Base-by-base conservation (phyloP, 2,888 invertebrate genomes). In the Rhopalosiphum nymphaeae region DNA sequence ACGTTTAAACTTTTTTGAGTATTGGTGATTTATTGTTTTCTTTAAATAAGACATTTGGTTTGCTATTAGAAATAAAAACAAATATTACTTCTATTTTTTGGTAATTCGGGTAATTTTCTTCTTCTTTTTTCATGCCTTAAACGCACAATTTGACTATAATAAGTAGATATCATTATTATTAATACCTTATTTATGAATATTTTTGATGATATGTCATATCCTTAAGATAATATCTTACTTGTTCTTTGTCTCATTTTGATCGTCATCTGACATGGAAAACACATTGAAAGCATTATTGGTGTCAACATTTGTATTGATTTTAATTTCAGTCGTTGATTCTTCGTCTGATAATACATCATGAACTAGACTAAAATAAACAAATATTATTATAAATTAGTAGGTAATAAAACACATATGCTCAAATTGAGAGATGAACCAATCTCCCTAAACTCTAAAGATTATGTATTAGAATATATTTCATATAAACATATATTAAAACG, bases 51-150 rank as follows among this genome's bases (percentile, higher is more conserved):
- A 88, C 57, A 49, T 61, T 92, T 61, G 36, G 29, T 25, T 61
- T 25, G n/a, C 36, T 2, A 87, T 46, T 10, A 16, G 42, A 89
- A 78, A 93, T 78, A 53, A 89, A 67, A 78, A 53, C 25, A 56
- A 57, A 85, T 89, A 21, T 93, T 94, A 94, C 98, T 98, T 96
- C 98, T 98, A 95, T 98, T 97, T 96, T 98, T 98, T 11, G 98
- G 98, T 95, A 98, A 98, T 96, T 98, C 98, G 67, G 98, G 98
- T 53, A 98, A 96, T 96, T 98, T 98, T 96, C 98, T 97, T 95
- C 98, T 96, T 95, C 98, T 97, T 95, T 98, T 96, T 95, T 98
- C 97, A 89, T 95, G 95, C 21, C 95, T 95, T 94, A 86, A 67
- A 36, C 85, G 86, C n/a, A 93, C 94, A 49, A 94, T 95, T 56